Conservation (phyloP, 2,113 vertebrate species). For the Rhinichthys klamathensis region DNA sequence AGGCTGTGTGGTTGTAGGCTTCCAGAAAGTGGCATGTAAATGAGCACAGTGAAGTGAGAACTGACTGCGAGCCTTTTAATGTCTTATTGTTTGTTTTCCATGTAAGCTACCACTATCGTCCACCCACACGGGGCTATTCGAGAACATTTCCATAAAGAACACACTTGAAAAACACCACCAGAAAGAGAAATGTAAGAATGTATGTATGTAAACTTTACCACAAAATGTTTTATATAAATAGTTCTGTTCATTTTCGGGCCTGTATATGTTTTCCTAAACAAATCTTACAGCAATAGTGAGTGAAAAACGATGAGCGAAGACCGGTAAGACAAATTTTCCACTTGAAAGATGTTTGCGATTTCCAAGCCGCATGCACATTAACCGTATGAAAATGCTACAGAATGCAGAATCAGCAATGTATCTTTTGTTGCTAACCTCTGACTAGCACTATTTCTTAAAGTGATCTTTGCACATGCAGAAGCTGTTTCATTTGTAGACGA, state of each 20-base stretch:
- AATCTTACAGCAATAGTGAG: not conserved
- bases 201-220: not conserved
- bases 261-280: not conserved
- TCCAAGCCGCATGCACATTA: not conserved
- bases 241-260: not conserved
- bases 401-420: constrained; percentile 4
- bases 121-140: constrained; percentile 42
- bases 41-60: constrained; percentile 3
- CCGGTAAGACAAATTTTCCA: not conserved
- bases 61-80: not conserved
- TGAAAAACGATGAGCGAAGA: not conserved
- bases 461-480: not conserved
- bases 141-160: not conserved
- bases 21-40: constrained; percentile 37
- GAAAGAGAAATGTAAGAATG: not conserved
- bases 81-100: constrained; percentile 29
- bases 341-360: not conserved
- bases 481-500: too few species aligned
- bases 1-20: constrained; percentile 26
- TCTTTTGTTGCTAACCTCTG: not conserved
- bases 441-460: not conserved
- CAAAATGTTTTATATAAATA: not conserved
- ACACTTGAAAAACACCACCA: not conserved
- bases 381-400: not conserved
- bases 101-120: not conserved